Evolutionary conservation across 2,113 vertebrate species (phyloP).

Genomic region (Heterocephalus glaber): DNA sequence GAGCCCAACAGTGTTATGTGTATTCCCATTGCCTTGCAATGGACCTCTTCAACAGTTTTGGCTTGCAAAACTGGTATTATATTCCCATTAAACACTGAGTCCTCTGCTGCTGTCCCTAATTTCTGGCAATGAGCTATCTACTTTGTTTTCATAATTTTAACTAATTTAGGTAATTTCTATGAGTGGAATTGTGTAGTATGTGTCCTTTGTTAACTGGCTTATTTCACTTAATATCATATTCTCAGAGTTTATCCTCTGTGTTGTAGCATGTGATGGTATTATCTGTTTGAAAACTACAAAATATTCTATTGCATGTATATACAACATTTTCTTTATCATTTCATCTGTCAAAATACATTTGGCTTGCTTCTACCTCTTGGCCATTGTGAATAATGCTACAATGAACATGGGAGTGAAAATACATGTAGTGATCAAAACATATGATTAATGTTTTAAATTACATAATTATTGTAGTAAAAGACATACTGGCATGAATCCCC

Average conservation of each 20-base stretch:
- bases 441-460: background rate
- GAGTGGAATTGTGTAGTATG: background rate
- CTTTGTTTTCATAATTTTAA: background rate
- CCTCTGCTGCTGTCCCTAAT: rapidly evolving
- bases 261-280: background rate
- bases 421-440: background rate
- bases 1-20: background rate
- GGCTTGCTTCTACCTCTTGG: background rate
- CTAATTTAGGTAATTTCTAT: background rate
- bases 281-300: background rate
- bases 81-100: background rate
- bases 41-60: background rate
- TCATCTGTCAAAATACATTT: background rate
- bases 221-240: background rate
- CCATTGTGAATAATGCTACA: background rate
- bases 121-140: background rate
- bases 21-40: background rate
- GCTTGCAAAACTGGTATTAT: background rate
- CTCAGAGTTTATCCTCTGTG: background rate
- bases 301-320: background rate
- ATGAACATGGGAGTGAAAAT: background rate
- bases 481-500: background rate
- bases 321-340: background rate
- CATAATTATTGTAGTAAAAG: background rate
- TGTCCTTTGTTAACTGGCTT: background rate